Evolutionary conservation across 1,140 invertebrate species (phyloP), one percentile per base, ranked within the genome.

Genomic region (Macrotrachela quadricornifera): DNA sequence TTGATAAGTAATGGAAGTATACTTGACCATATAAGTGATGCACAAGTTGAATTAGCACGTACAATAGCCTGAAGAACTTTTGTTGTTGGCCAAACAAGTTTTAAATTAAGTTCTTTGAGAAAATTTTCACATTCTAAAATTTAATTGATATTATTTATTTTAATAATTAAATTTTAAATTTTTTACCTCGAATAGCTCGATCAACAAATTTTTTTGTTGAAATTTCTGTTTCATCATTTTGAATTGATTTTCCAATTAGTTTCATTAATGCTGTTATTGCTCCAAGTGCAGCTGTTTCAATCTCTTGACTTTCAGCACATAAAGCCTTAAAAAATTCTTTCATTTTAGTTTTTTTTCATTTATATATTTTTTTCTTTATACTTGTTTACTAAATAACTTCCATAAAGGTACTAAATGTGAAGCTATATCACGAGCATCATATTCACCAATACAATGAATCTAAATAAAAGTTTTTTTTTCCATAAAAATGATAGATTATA

Each of bases 211-310:
- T 44, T 9, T 44, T 45, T 44, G 10, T 15, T 16, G 36, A 49
- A 38, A 60, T 55, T 53, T 55, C 39, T 10, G 41, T 49, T 12
- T 58, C 49, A 36, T 51, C 57, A 21, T 50, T 53, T 14, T 57
- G 53, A 10, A 76, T 57, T 51, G 63, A 62, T 43, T 55, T 58
- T 36, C 64, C 65, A 55, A 75, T 64, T 30, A 30, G 8, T 30
- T 30, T 2, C 21, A 30, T 30, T 8, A 30, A 30, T 6, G 65
- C 56, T 45, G 63, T 61, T 12, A 77, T 63, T 42, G 71, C 67
- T 38, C 62, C 51, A 10, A 75, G 64, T 11, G 69, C 62, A 54
- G 68, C 69, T 16, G 62, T 58, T 57, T 71, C 70, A 14, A 75
- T 56, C 51, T 68, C 61, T 15, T 50, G 39, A 56, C 52, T 57